Evolutionary conservation across 2,113 vertebrate species (phyloP).

Genomic region (Butorides virescens): DNA sequence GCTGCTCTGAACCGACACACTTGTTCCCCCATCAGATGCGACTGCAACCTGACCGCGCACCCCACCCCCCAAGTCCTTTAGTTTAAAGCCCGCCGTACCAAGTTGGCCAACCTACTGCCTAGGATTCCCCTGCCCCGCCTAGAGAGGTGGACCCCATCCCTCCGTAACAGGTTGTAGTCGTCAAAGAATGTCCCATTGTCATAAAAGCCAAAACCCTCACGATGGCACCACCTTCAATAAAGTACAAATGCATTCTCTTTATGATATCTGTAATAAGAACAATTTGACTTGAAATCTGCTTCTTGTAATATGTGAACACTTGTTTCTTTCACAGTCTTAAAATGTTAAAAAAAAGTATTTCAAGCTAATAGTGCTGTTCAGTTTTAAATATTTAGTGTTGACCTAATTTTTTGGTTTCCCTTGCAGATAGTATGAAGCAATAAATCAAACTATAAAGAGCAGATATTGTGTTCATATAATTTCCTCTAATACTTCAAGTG

Average conservation of each 20-base stretch:
- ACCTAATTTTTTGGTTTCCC: background rate
- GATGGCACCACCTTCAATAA: no score
- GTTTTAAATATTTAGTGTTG: background rate
- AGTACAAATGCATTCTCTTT: background rate
- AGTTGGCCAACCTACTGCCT: no score
- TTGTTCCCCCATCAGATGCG: no score
- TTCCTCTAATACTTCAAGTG: constrained; percentile 9
- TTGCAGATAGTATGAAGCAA: background rate
- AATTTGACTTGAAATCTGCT: background rate
- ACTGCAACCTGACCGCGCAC: no score
- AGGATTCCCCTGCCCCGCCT: no score
- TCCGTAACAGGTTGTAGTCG: no score
- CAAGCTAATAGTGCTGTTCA: background rate
- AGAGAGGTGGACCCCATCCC: no score
- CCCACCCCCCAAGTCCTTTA: no score
- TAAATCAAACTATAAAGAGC: constrained; percentile 24
- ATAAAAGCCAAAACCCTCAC: no score
- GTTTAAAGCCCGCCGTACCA: no score
- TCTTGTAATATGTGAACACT: background rate
- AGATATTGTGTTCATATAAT: background rate
- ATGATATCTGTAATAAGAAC: background rate
- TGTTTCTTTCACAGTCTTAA: background rate
- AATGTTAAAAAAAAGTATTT: background rate
- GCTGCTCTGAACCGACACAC: no score
- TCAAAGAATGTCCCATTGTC: no score